Conservation (phyloP, 2,797 vertebrate genomes). For the Tenualosa ilisha region DNA sequence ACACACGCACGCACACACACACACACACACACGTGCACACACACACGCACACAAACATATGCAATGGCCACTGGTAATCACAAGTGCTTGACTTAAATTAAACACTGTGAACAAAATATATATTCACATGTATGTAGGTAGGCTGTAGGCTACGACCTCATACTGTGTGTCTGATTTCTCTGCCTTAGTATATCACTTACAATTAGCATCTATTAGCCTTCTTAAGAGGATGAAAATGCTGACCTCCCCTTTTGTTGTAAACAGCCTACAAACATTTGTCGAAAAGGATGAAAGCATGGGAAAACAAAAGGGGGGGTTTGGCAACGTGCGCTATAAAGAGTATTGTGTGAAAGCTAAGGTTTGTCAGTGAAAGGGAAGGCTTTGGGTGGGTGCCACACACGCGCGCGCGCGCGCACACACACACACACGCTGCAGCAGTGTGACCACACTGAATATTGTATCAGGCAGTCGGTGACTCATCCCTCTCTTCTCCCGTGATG, state of each 20-base stretch:
- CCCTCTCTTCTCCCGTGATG: conserved; percentile 57
- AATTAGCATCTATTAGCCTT: neutral
- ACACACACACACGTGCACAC: neutral
- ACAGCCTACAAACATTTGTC: neutral
- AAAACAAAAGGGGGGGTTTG: neutral
- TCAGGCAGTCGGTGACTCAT: conserved; percentile 63
- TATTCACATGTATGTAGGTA: neutral
- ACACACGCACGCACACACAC: conserved; percentile 9
- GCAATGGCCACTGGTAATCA: too few relatives aligned
- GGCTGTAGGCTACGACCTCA: neutral
- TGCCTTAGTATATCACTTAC: neutral
- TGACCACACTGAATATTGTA: conserved; percentile 59
- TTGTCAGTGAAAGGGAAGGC: conserved; percentile 25
- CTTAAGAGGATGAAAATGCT: neutral
- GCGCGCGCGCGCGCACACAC: neutral
- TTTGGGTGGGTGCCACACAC: conserved; percentile 25
- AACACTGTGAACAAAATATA: neutral
- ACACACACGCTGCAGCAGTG: conserved; percentile 49
- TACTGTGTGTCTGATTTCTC: neutral
- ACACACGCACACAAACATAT: conserved; percentile 9
- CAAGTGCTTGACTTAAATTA: neutral
- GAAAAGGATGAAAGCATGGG: neutral
- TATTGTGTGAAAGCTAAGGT: conserved; percentile 9
- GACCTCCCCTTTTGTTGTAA: neutral
- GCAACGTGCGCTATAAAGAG: conserved; percentile 2